These are phyloP conservation scores for Drosophila villosipedis DNA, from an alignment of 2,888 invertebrate species.

Conservation along the genomic window DNA sequence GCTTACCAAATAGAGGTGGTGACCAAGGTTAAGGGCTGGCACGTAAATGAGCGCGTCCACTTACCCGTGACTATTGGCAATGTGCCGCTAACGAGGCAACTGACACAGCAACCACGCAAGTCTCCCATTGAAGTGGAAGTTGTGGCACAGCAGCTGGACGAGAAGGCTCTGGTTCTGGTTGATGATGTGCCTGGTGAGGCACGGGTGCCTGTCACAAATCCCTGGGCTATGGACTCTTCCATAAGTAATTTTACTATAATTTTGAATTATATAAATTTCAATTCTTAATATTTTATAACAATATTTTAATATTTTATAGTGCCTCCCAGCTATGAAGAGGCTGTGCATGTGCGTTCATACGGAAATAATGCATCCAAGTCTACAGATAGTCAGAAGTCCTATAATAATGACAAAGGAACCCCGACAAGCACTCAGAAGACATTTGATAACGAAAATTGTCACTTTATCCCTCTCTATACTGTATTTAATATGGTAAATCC, in stretches of 20 bases:
- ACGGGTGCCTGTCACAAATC: conserved; percentile 20
- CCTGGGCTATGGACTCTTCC: conserved; percentile 64
- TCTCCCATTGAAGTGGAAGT: conserved; percentile 38
- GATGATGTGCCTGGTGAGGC: conserved; percentile 14
- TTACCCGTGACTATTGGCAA: conserved; percentile 84
- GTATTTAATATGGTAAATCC: conserved; percentile 45
- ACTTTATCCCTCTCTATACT: conserved; percentile 53
- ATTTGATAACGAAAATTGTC: conserved; percentile 20
- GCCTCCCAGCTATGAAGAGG: conserved; percentile 82
- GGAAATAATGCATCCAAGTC: conserved; percentile 24
- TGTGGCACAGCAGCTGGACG: conserved; percentile 57
- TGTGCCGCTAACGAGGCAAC: conserved; percentile 68
- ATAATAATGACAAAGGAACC: conserved; percentile 34
- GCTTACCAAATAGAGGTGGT: conserved; percentile 80
- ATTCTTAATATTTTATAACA: neutral
- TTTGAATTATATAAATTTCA: neutral
- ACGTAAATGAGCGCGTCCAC: conserved; percentile 65
- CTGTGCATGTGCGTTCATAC: conserved; percentile 69
- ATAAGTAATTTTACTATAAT: conserved; percentile 55
- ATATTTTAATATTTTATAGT: conserved; percentile 55
- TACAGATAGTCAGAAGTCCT: conserved; percentile 27
- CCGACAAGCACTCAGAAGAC: conserved; percentile 4
- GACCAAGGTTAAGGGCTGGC: conserved; percentile 73
- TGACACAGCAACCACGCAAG: conserved; percentile 40
- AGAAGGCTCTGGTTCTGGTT: conserved; percentile 55